Percentiles rank a stretch among this genome's conserved stretches.
These are phyloP conservation scores for Basileuterus tristriatus DNA, from an alignment of 2,797 vertebrate species.

Conservation along the genomic window DNA sequence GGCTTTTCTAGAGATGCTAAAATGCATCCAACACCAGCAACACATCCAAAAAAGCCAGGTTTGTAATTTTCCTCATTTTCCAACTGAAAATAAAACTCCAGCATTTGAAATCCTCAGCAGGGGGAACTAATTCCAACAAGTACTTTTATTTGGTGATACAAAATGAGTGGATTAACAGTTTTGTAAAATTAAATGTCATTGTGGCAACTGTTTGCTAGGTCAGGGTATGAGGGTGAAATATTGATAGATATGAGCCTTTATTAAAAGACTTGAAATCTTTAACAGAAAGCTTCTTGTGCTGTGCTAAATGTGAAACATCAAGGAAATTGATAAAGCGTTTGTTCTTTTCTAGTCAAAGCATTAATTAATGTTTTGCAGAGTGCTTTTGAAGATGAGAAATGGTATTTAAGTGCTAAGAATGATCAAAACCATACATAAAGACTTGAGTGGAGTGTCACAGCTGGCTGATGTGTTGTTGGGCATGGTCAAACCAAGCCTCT, in stretches of 20 bases:
- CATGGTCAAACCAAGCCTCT: neutral
- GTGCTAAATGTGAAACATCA: neutral
- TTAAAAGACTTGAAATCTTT: neutral
- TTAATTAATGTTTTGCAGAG: slow-evolving; percentile 30
- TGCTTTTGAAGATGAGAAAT: slow-evolving; percentile 29
- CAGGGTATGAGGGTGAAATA: neutral
- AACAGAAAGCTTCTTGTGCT: neutral
- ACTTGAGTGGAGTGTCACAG: neutral
- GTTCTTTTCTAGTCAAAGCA: neutral
- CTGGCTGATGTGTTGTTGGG: neutral
- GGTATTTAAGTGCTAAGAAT: neutral
- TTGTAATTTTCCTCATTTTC: slow-evolving; percentile 55
- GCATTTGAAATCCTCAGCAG: neutral
- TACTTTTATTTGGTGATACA: neutral
- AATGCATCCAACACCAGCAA: slow-evolving; percentile 93
- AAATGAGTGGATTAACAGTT: neutral
- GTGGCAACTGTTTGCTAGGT: neutral
- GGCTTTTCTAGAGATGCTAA: slow-evolving; percentile 99
- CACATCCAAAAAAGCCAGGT: slow-evolving; percentile 94
- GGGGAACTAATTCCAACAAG: neutral
- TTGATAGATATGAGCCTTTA: neutral
- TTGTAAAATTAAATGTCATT: neutral
- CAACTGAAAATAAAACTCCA: neutral
- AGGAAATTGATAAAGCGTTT: neutral
- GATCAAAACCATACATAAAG: neutral